Conservation (phyloP, 2,113 vertebrate genomes). For the Eclectus roratus region DNA sequence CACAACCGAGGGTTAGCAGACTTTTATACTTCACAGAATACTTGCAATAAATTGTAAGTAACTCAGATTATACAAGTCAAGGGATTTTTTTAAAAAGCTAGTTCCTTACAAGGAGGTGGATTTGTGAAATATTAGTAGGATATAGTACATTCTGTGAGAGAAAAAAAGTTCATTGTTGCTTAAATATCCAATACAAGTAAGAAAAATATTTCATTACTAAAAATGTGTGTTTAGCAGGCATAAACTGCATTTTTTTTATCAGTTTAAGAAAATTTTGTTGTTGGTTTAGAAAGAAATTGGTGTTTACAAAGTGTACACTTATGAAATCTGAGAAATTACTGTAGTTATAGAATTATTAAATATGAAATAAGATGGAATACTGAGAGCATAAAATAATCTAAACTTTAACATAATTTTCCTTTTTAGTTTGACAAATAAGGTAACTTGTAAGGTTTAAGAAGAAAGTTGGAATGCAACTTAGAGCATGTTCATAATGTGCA, state of each 20-base stretch:
- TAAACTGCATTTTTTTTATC: conserved; percentile 79
- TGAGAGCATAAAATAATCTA: conserved; percentile 79
- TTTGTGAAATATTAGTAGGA: conserved; percentile 81
- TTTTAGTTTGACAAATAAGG: conserved; percentile 81
- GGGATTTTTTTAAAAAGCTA: conserved; percentile 27
- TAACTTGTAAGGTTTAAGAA: conserved; percentile 83
- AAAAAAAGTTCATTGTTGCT: conserved; percentile 59
- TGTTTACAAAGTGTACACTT: conserved; percentile 80
- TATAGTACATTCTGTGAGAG: conserved; percentile 73
- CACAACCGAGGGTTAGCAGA: conserved; percentile 62
- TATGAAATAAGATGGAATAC: conserved; percentile 79
- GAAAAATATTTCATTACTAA: conserved; percentile 70
- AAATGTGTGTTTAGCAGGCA: conserved; percentile 75
- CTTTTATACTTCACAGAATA: conserved; percentile 67
- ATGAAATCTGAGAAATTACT: conserved; percentile 74
- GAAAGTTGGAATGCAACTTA: conserved; percentile 89
- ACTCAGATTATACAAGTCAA: conserved; percentile 62
- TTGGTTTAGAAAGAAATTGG: conserved; percentile 78
- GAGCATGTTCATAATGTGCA: conserved; percentile 95
- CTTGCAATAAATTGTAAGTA: conserved; percentile 73
- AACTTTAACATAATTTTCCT: conserved; percentile 79
- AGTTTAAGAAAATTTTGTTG: conserved; percentile 73
- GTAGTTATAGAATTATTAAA: conserved; percentile 76
- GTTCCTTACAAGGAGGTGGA: conserved; percentile 72
- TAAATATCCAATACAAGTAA: conserved; percentile 75